These are phyloP conservation scores for Ammodytes dubius DNA, from an alignment of 2,113 vertebrate genomes.

Conservation along the genomic window DNA sequence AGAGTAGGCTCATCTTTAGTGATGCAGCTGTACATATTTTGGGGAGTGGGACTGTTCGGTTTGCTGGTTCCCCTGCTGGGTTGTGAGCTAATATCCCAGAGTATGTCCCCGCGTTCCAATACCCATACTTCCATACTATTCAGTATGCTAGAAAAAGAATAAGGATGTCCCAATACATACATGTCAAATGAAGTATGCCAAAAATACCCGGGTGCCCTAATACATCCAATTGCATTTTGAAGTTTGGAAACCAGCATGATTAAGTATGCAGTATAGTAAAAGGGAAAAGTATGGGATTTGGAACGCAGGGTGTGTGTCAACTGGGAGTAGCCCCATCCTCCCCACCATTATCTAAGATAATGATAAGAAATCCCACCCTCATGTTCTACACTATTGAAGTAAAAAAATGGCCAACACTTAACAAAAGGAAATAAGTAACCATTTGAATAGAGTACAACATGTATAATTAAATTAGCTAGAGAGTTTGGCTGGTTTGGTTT, in stretches of 20 bases:
- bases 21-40: conserved; percentile 34
- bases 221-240: no score
- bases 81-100: conserved; percentile 14
- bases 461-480: background rate
- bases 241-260: no score
- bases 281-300: no score
- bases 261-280: no score
- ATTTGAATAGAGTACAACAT: background rate
- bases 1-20: conserved; percentile 23
- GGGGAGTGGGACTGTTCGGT: background rate
- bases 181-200: no score
- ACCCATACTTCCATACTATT: no score
- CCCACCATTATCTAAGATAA: background rate
- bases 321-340: conserved; percentile 8
- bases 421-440: background rate
- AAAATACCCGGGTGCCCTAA: no score
- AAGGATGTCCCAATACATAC: no score
- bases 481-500: no score
- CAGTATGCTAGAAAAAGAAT: no score
- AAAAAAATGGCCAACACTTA: background rate
- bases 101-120: no score
- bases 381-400: conserved; percentile 14
- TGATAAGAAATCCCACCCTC: background rate
- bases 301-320: conserved; percentile 5
- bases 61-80: conserved; percentile 20